phyloP scores from a whole-genome alignment of 2,888 invertebrate genomes.

The Noctua fimbriata region DNA sequence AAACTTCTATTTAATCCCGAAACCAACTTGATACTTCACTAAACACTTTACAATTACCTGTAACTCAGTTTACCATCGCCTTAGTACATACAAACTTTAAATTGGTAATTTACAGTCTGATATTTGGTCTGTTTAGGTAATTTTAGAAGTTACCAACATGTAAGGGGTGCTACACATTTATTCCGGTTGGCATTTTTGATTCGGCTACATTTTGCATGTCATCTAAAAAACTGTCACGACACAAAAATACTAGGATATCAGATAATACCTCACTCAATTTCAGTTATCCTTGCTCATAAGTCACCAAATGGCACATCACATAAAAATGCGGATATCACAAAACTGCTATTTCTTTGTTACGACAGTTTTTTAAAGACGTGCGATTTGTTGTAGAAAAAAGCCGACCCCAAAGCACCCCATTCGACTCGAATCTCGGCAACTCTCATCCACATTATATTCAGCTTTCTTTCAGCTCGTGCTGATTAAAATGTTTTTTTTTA shows the following conservation, averaged over 20 bases:
- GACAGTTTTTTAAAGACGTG: neutral
- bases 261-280: neutral
- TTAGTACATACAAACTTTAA: constrained; percentile 53
- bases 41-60: constrained; percentile 32
- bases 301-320: neutral
- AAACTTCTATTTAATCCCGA: constrained; percentile 16
- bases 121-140: constrained; percentile 39
- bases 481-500: too few relatives aligned
- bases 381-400: neutral
- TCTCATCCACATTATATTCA: neutral
- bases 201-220: neutral
- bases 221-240: neutral
- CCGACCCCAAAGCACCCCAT: neutral
- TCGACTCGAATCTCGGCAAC: neutral
- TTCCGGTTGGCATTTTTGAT: neutral
- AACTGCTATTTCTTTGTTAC: neutral
- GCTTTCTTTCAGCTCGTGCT: neutral
- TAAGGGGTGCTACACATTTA: neutral
- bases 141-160: constrained; percentile 40
- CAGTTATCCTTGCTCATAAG: neutral
- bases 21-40: constrained; percentile 37
- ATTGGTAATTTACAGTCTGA: constrained; percentile 45
- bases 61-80: constrained; percentile 14
- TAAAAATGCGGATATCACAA: neutral
- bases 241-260: neutral